phyloP scores from a whole-genome alignment of 2,888 invertebrate species.

The Ganaspis brasiliensis region DNA sequence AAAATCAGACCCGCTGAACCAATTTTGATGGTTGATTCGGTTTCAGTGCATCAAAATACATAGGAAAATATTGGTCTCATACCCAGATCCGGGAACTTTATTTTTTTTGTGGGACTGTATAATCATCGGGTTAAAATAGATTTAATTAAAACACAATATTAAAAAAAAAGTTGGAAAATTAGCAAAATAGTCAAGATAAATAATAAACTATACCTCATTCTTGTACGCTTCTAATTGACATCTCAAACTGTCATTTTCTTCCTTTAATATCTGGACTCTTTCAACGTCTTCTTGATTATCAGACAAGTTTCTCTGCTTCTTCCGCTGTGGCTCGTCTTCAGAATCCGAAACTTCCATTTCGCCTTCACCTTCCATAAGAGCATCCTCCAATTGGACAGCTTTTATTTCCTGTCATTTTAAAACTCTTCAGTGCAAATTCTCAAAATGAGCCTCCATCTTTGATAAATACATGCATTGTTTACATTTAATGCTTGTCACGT shows the following conservation, averaged over 20 bases:
- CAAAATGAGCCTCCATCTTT: conserved; percentile 45
- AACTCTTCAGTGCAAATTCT: conserved; percentile 45
- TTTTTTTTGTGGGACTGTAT: too few relatives aligned
- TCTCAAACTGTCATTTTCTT: conserved; percentile 94
- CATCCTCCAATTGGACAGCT: conserved; percentile 85
- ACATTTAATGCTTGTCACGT: conserved; percentile 48
- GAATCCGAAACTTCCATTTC: conserved; percentile 94
- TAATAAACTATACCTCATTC: conserved; percentile 92
- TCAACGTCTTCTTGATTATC: conserved; percentile 73
- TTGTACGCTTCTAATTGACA: conserved; percentile 97
- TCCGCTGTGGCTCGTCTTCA: conserved; percentile 83
- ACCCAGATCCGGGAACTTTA: too few relatives aligned
- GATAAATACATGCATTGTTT: conserved; percentile 60
- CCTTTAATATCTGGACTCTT: conserved; percentile 82
- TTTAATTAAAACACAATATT: too few relatives aligned
- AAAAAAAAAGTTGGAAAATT: too few relatives aligned
- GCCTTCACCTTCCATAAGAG: conserved; percentile 87
- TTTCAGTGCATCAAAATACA: too few relatives aligned
- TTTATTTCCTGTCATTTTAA: conserved; percentile 84
- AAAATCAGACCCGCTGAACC: too few relatives aligned
- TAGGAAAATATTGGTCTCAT: too few relatives aligned
- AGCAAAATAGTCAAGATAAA: too few relatives aligned
- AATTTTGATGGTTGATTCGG: too few relatives aligned
- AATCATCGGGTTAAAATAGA: too few relatives aligned
- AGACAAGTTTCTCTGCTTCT: conserved; percentile 71